phyloP scores from a whole-genome alignment of 1,140 invertebrate genomes.

The Palaemon carinicauda region DNA sequence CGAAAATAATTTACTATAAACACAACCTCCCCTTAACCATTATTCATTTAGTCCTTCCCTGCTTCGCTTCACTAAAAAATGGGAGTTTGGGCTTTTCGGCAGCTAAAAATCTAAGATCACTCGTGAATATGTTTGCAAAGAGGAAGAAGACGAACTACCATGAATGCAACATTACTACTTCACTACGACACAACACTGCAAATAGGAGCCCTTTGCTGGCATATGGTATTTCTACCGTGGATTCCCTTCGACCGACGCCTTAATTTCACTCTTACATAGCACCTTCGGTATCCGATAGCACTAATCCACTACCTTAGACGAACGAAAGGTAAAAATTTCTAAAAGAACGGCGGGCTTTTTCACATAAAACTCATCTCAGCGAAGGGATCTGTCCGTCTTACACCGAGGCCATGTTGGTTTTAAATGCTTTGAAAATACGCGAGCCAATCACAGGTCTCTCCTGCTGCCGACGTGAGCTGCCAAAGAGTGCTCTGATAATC shows the following conservation, averaged over 20 bases:
- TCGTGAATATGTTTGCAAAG: no score
- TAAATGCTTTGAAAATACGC: constrained; percentile 55
- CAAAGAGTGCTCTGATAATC: no score
- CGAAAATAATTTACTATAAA: no score
- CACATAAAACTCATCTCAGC: neutral
- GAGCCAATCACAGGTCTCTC: constrained; percentile 30
- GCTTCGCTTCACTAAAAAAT: no score
- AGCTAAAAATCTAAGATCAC: no score
- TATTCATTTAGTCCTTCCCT: no score
- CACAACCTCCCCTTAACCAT: neutral
- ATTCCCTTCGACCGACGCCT: neutral
- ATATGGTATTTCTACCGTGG: constrained; percentile 11
- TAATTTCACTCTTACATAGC: neutral
- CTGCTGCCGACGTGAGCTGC: no score
- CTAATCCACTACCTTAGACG: constrained; percentile 16
- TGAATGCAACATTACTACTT: neutral
- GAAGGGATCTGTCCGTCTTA: neutral
- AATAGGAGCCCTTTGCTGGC: neutral
- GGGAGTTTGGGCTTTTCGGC: no score
- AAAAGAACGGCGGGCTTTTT: neutral
- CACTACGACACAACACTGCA: neutral
- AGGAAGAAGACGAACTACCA: no score
- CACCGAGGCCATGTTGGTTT: constrained; percentile 55
- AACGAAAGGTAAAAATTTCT: neutral
- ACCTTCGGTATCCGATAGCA: neutral